These are phyloP conservation scores for Euproctis similis DNA, from an alignment of 2,888 invertebrate species.

Conservation along the genomic window DNA sequence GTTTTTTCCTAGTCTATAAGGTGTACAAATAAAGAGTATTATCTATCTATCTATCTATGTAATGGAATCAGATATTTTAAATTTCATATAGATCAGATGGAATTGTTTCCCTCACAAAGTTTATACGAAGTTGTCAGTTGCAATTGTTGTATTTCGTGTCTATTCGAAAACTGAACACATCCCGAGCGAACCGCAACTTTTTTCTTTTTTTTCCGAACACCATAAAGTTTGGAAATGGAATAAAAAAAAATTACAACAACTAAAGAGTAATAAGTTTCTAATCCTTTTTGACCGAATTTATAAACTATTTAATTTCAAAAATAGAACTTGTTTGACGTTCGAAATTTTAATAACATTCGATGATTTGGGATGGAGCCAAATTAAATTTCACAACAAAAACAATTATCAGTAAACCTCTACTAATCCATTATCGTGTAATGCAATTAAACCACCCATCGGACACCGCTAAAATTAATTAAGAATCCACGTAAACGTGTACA, in stretches of 20 bases:
- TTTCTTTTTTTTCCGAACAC: constrained; percentile 39
- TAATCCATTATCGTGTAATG: constrained; percentile 52
- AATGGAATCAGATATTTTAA: too few species aligned
- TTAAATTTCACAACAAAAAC: constrained; percentile 35
- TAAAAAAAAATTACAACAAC: too few species aligned
- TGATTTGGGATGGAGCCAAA: constrained; percentile 15
- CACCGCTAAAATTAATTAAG: constrained; percentile 57
- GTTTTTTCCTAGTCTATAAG: too few species aligned
- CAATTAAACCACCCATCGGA: constrained; percentile 45
- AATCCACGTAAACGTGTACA: constrained; percentile 47
- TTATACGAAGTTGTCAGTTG: constrained; percentile 53
- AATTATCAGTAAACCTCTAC: constrained; percentile 42
- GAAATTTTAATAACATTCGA: too few species aligned
- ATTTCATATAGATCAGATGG: too few species aligned
- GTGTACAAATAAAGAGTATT: too few species aligned
- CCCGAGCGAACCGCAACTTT: constrained; percentile 43
- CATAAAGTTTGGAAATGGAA: constrained; percentile 43
- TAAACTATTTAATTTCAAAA: too few species aligned
- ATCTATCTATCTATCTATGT: too few species aligned
- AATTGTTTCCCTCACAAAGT: constrained; percentile 44
- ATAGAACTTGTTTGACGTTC: too few species aligned
- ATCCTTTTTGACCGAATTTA: too few species aligned
- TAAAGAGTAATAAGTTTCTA: background rate
- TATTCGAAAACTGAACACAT: constrained; percentile 44
- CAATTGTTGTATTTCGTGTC: constrained; percentile 48